These are phyloP conservation scores for Drosophila oshimai DNA, from an alignment of 1,140 invertebrate species.

Conservation along the genomic window DNA sequence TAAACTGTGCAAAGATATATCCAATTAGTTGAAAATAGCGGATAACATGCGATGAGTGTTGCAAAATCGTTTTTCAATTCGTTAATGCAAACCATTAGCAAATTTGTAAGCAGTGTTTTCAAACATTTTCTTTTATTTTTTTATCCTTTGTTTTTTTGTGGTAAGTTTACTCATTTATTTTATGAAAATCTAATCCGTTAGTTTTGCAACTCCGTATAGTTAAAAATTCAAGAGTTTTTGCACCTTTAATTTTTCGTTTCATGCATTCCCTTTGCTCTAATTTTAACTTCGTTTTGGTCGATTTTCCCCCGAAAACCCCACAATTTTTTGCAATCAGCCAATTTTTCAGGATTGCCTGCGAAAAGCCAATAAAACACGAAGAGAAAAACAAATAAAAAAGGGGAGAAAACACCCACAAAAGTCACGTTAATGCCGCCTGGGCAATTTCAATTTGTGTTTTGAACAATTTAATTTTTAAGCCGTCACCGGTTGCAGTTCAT, in stretches of 20 bases:
- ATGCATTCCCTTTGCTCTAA: neutral
- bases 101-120: too few relatives aligned
- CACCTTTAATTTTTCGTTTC: constrained; percentile 8
- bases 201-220: neutral
- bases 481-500: constrained; percentile 10
- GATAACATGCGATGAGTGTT: neutral
- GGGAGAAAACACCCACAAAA: constrained; percentile 39
- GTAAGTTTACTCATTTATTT: neutral
- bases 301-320: neutral
- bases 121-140: too few relatives aligned
- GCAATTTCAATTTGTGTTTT: constrained; percentile 62
- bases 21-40: constrained; percentile 4
- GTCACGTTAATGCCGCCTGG: constrained; percentile 47
- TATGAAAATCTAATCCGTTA: neutral
- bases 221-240: neutral
- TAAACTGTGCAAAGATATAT: neutral
- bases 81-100: neutral
- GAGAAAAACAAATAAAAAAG: constrained; percentile 28
- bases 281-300: constrained; percentile 1
- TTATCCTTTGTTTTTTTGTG: too few relatives aligned
- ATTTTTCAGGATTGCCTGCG: constrained; percentile 8
- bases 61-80: neutral
- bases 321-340: neutral
- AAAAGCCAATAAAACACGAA: constrained; percentile 34
- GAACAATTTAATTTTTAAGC: constrained; percentile 59